Base-by-base conservation (phyloP, 2,797 vertebrate genomes). In the Epinephelus coioides region DNA sequence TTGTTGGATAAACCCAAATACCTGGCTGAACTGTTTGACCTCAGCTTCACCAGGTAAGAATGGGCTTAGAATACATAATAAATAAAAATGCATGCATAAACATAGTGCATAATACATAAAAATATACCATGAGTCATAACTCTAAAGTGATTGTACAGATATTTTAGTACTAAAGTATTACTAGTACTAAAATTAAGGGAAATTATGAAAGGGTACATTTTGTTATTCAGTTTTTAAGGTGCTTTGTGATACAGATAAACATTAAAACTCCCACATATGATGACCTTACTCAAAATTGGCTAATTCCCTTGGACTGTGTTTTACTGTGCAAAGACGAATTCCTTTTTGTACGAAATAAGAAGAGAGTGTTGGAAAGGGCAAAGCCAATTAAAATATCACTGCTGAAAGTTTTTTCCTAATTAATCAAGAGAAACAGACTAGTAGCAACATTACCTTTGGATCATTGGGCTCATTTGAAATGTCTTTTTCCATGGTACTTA, bases 1-100 rank as follows among this genome's bases (percentile, higher is more conserved):
- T 83, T 95, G 68, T 77, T 96, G 65, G 94, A 94, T 69, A 90
- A 92, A 76, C 89, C 93, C n/a, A 95, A 93, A 84, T 94, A 94
- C 83, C 85, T 96, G 59, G 70, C 89, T 0, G 91, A 95, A 73
- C 81, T 95, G 43, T 95, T 95, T 82, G 94, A 96, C 76, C 90
- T 92, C 21, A 94, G 79, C n/a, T 59, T 95, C 68, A 86, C 88
- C 59, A 94, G 89, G 95, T 96, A 93, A 92, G 88, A 82, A 59
- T 50, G 11, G 11, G 1, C 47, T 19, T 9, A 18, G 17, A 55
- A 15, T 50, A 18, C 43, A 44, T 0, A 12, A 67, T 9, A 14
- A 19, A 43, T n/a, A 21, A 13, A 44, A 21, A 51, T 15, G 5
- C 8, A 49, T 25, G n/a, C 13, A 46, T 21, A 38, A 18, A 65